Conservation (phyloP, 2,113 vertebrate species). For the Poecilia latipinna region DNA sequence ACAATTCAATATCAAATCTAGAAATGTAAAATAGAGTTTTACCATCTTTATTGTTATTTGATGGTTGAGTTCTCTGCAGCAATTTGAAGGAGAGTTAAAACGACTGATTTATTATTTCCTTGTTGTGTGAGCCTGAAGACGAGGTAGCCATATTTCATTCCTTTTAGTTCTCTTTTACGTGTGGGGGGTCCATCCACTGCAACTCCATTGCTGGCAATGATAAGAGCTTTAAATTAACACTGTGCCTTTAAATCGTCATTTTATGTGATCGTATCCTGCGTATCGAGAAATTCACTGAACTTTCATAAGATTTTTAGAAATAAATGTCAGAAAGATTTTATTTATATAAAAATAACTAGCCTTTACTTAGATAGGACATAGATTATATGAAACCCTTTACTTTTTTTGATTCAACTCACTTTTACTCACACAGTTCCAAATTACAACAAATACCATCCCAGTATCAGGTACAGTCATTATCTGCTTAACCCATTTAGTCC, state of each 20-base stretch:
- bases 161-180: conserved; percentile 39
- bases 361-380: no score
- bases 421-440: no score
- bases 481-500: no score
- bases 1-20: background rate
- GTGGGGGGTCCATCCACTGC: conserved; percentile 39
- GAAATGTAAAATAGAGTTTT: conserved; percentile 2
- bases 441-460: no score
- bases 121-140: conserved; percentile 14
- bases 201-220: conserved; percentile 24
- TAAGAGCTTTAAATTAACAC: conserved; percentile 14
- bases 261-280: background rate
- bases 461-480: no score
- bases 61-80: conserved; percentile 26
- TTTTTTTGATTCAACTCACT: no score
- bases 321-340: no score
- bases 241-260: background rate
- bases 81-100: conserved; percentile 40
- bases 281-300: no score
- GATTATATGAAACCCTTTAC: no score
- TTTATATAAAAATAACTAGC: no score
- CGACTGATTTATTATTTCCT: conserved; percentile 54
- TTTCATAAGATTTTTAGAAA: no score
- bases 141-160: conserved; percentile 34
- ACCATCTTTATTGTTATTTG: conserved; percentile 16